These are phyloP conservation scores for Pachycephus smyrnensis DNA, from an alignment of 2,888 invertebrate species.

Conservation along the genomic window DNA sequence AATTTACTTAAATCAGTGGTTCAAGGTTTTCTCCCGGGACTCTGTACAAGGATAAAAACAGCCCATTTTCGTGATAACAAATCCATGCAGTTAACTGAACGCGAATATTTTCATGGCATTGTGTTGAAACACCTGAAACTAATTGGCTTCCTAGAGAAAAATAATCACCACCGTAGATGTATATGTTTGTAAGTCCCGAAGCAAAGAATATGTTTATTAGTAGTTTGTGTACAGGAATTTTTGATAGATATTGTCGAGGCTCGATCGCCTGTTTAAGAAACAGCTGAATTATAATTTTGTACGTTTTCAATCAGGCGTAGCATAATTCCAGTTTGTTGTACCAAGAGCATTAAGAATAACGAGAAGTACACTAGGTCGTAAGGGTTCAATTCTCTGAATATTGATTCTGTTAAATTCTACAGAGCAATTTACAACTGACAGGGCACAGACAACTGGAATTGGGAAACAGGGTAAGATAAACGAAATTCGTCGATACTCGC, in stretches of 20 bases:
- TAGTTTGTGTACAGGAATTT: constrained; percentile 48
- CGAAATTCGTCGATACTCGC: neutral
- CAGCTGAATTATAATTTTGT: constrained; percentile 26
- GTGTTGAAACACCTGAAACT: constrained; percentile 29
- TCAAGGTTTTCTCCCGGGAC: too few species aligned
- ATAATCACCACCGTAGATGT: constrained; percentile 35
- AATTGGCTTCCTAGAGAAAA: constrained; percentile 56
- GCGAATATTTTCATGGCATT: too few species aligned
- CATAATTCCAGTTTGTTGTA: neutral
- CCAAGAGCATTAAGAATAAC: neutral
- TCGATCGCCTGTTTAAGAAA: constrained; percentile 55
- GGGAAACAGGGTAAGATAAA: constrained; percentile 1
- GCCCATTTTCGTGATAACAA: too few species aligned
- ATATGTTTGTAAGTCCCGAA: constrained; percentile 39
- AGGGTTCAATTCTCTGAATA: too few species aligned
- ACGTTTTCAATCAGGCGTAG: neutral
- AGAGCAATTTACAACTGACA: too few species aligned
- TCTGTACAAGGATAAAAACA: too few species aligned
- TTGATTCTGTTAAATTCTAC: too few species aligned
- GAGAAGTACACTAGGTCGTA: too few species aligned
- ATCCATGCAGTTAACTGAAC: too few species aligned
- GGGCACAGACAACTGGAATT: neutral
- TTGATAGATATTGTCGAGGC: constrained; percentile 25
- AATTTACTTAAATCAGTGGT: too few species aligned
- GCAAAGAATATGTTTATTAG: constrained; percentile 44